Evolutionary conservation across 2,888 invertebrate species (phyloP), one percentile per base, ranked within the genome.

Genomic region (Scelioninae gen. 1): DNA sequence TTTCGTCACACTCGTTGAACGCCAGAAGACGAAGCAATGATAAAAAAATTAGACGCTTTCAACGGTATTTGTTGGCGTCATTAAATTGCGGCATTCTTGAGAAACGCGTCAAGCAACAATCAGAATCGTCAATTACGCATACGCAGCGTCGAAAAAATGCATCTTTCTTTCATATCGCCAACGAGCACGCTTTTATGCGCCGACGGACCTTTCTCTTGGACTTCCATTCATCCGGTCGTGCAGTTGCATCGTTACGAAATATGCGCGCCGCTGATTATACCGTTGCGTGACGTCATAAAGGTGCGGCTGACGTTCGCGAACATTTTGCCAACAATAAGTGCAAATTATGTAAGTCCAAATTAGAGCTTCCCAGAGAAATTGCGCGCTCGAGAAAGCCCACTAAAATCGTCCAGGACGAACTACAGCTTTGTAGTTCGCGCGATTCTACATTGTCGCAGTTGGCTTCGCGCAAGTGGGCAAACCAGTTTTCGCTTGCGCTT

Each of bases 271-370:
- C 82, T 85, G 84, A 86, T 85, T 85, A 84, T 85, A 85, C 84
- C 86, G 87, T 86, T 86, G 86, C 85, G 75, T 88, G 88, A 89
- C 88, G 89, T 88, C 88, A 88, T 84, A 78, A 86, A 88, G 89
- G 88, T 86, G 89, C 86, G 87, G 88, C 82, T 77, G 56, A 78
- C 76, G 79, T 71, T 49, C 82, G 76, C 82, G 74, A 58, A 72
- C 75, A 74, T 81, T 69, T 77, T 49, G 62, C 74, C 71, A 80
- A 83, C 83, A 80, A 83, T 83, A 76, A 76, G 76, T 68, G 80
- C 58, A 65, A 76, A 83, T 83, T 83, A 78, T 76, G 80, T 71
- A 83, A 83, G 76, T 66, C 76, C 9, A 56, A 79, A 83, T 83
- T 79, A 69, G 11, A 79, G 76, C 45, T 49, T 56, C 68, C 53